Conservation (phyloP, 2,888 invertebrate species). For the Podotricha telesiphe region DNA sequence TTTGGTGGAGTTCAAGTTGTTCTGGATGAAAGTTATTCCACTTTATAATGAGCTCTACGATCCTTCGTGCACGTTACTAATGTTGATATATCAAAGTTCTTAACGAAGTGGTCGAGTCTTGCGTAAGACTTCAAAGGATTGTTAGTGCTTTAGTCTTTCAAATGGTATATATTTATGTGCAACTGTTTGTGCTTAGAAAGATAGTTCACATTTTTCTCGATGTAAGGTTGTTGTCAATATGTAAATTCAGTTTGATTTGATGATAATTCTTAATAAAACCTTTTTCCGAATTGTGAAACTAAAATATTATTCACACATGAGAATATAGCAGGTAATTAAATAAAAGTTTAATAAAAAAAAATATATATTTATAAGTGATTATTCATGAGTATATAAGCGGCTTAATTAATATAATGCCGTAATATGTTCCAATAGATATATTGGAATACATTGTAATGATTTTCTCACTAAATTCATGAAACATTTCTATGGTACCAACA, state of each 20-base stretch:
- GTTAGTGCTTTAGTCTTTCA: constrained; percentile 37
- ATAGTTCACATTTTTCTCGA: too few relatives aligned
- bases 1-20: constrained; percentile 25
- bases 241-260: too few relatives aligned
- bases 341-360: too few relatives aligned
- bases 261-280: too few relatives aligned
- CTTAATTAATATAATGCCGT: too few relatives aligned
- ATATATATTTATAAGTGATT: too few relatives aligned
- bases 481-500: constrained; percentile 29
- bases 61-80: constrained; percentile 36
- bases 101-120: constrained; percentile 42
- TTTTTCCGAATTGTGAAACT: too few relatives aligned
- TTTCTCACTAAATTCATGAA: constrained; percentile 10
- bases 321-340: too few relatives aligned
- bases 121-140: constrained; percentile 47
- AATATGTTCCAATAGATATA: too few relatives aligned
- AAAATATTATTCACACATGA: too few relatives aligned
- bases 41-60: constrained; percentile 39
- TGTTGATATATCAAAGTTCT: constrained; percentile 42
- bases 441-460: constrained; percentile 8
- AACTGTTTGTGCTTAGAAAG: constrained; percentile 1
- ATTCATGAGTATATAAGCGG: too few relatives aligned
- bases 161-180: constrained; percentile 30
- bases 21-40: constrained; percentile 33
- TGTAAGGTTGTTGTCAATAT: too few relatives aligned